phyloP scores from a whole-genome alignment of 1,140 invertebrate genomes.

The Drosophila aff. region DNA sequence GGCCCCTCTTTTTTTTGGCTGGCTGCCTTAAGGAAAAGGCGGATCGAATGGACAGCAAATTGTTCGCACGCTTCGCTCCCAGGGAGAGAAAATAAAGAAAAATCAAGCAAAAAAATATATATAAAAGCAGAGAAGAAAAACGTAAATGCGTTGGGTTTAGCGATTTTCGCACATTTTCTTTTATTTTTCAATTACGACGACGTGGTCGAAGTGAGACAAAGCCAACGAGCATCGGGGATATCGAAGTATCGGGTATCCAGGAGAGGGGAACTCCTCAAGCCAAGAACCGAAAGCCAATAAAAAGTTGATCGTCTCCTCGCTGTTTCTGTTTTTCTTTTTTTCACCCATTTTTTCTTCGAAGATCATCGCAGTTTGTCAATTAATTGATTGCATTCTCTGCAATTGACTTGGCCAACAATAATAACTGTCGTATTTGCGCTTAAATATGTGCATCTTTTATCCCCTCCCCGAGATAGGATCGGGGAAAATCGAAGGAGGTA shows the following conservation, averaged over 20 bases:
- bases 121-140: neutral
- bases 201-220: slow-evolving; percentile 33
- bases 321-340: neutral
- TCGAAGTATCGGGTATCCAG: neutral
- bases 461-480: slow-evolving; percentile 2
- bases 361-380: slow-evolving; percentile 75
- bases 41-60: slow-evolving; percentile 68
- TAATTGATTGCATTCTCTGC: slow-evolving; percentile 75
- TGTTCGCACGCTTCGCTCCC: slow-evolving; percentile 76
- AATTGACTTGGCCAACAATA: slow-evolving; percentile 62
- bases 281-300: slow-evolving; percentile 48
- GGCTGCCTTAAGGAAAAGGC: slow-evolving; percentile 46
- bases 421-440: slow-evolving; percentile 81
- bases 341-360: slow-evolving; percentile 14
- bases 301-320: slow-evolving; percentile 53
- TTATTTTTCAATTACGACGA: slow-evolving; percentile 80
- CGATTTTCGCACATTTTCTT: slow-evolving; percentile 77
- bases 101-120: neutral
- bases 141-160: slow-evolving; percentile 60
- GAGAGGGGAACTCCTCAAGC: neutral
- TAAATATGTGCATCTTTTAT: slow-evolving; percentile 72
- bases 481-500: slow-evolving; percentile 8
- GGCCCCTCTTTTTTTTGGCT: neutral
- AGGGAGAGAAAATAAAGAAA: slow-evolving; percentile 16
- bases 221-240: slow-evolving; percentile 14